Base-by-base conservation (phyloP, 2,888 invertebrate species). In the Cyaniris semiargus region DNA sequence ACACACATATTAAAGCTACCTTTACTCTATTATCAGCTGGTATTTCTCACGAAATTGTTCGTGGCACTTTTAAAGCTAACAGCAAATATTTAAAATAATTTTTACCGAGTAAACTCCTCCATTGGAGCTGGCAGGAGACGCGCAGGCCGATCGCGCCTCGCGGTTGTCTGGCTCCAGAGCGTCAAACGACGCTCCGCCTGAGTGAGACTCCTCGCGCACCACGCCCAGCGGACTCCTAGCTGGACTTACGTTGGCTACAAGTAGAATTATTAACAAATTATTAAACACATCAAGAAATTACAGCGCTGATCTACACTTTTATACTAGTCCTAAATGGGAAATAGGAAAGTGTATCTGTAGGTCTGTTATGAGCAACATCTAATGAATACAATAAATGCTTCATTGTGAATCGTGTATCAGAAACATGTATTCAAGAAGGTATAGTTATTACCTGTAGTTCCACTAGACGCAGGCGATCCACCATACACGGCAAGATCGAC, bases 41-140 rank as follows among this genome's bases (percentile, higher is more conserved):
- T 27, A 3, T 27, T 27, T 27, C 27, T 3, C 27, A 27, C 27
- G 27, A 27, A 1, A 2, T 27, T 27, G 27, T 27, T 27, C 27
- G 3, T 27, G 27, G 27, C 27, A 3, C 27, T 27, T 27, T 0
- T 38, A 0, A 5, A 38, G 8, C 7, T 34, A 34, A 38, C 0
- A 15, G 48, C 48, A 53, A 53, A 2, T 15, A 4, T 2, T 48
- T 48, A 5, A n/a, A 6, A 4, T n/a, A 8, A 4, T 0, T 8
- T 96, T 95, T 92, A 98, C 98, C 83, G 96, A 96, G 86, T 98
- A 98, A 56, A 98, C 96, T 1, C 98, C 98, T 0, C 98, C 98
- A 87, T 98, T 97, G n/a, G 97, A 98, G 84, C 97, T 97, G 15
- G 97, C 97, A 0, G 98, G 98, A 0, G 98, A 98, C 6, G 96